Base-by-base conservation (phyloP, 2,888 invertebrate genomes). In the Caenorhabditis sinica region DNA sequence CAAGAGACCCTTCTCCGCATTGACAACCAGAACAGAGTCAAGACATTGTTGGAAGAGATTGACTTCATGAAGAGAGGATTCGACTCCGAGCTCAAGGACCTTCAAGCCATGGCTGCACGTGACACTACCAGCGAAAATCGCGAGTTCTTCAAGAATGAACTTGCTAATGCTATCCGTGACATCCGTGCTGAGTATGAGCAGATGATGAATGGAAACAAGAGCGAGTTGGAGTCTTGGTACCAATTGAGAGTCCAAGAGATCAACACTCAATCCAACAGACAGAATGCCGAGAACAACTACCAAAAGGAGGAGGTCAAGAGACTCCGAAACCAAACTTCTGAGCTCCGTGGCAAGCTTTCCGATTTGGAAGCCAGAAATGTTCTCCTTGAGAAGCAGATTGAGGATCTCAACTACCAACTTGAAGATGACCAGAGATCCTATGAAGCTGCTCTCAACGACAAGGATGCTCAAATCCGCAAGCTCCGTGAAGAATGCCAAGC, bases 71-170 rank as follows among this genome's bases (percentile, higher is more conserved):
- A 94, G 90, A 92, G 93, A 61, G 93, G 94, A 66, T 94, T 94
- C 83, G 94, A 94, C 3, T 63, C 85, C 92, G 94, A 94, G 68
- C 87, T 94, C 89, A 94, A 94, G 89, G 94, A 94, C 76, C 91
- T 94, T 61, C 93, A 94, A 58, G 93, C 94, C 25, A 91, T 94
- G 81, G 94, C 94, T 17, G 93, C 93, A 89, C 91, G 94, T 30
- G 94, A 94, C 90, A 94, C 94, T 5, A 94, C 94, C 9, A 93
- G 93, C 63, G 94, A 94, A 90, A 94, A 94, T 93, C 92, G 94
- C 23, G 94, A 94, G 88, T 94, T 93, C 93, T 94, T 94, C 94
- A 94, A 94, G 93, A 94, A 93, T 89, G 94, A 94, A 87, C 90
- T 94, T 85, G 93, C 93, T 8, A 92, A 93, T 80, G 94, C 94